Evolutionary conservation across 2,797 vertebrate genomes (phyloP).

Genomic region (Mustela erminea): DNA sequence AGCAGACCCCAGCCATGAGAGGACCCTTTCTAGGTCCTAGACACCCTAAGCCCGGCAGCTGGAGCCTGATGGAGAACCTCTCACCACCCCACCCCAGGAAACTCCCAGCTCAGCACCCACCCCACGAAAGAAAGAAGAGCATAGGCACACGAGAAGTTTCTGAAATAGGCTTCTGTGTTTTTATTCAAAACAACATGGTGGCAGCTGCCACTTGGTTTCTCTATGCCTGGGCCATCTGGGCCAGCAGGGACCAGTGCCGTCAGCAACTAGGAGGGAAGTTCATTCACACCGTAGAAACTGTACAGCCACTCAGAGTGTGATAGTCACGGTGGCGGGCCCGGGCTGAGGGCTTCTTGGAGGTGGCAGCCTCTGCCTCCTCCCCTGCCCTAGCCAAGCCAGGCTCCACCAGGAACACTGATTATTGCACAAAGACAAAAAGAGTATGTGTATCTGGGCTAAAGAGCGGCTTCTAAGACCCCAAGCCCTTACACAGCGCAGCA

Average conservation of each 20-base stretch:
- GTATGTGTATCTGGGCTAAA: slow-evolving; percentile 63
- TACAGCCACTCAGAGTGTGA: slow-evolving; percentile 62
- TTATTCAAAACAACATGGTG: slow-evolving; percentile 78
- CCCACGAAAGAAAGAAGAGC: slow-evolving; percentile 21
- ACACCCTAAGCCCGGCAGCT: neutral
- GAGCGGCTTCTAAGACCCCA: slow-evolving; percentile 69
- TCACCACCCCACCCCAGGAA: accelerated
- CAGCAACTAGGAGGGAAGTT: slow-evolving; percentile 76
- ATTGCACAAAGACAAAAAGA: slow-evolving; percentile 79
- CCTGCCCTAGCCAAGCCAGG: neutral
- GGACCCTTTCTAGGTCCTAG: neutral
- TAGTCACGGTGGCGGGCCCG: slow-evolving; percentile 55
- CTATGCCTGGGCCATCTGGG: slow-evolving; percentile 50
- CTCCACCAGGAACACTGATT: slow-evolving; percentile 71
- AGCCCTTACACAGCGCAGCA: slow-evolving; percentile 77
- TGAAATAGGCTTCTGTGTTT: slow-evolving; percentile 73
- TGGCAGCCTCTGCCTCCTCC: neutral
- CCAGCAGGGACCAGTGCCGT: slow-evolving; percentile 78
- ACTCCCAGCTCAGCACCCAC: neutral
- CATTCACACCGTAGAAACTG: slow-evolving; percentile 77
- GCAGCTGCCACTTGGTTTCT: slow-evolving; percentile 61
- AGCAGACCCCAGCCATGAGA: neutral
- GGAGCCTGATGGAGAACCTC: neutral
- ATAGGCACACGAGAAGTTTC: slow-evolving; percentile 50
- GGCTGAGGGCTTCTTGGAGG: slow-evolving; percentile 51